phyloP scores from a whole-genome alignment of 2,113 vertebrate genomes.

The Australoheros scitulus region DNA sequence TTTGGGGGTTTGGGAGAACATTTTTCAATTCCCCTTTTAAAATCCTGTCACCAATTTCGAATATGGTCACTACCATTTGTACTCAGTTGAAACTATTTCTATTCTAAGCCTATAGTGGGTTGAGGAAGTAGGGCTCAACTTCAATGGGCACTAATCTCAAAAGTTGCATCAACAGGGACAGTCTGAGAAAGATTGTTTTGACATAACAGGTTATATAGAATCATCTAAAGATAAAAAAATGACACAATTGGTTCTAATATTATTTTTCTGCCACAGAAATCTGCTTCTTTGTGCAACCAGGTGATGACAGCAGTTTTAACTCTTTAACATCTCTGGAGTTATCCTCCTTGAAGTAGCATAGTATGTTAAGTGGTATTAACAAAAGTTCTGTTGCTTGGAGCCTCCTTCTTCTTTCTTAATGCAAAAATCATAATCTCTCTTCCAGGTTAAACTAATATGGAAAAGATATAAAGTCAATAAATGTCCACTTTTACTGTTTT shows the following conservation, averaged over 20 bases:
- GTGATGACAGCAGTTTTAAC: background rate
- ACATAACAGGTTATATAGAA: background rate
- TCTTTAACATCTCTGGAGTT: background rate
- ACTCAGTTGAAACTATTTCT: background rate
- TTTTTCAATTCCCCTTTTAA: no score
- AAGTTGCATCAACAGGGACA: background rate
- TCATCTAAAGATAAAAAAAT: background rate
- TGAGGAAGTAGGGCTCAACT: no score
- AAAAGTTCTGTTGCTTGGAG: background rate
- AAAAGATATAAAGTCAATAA: background rate
- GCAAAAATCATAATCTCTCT: background rate
- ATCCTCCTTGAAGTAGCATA: background rate
- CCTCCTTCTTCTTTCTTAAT: background rate
- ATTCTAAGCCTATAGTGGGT: no score
- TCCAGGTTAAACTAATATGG: background rate
- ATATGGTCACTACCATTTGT: background rate
- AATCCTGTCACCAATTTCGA: background rate
- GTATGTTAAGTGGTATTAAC: rapidly evolving
- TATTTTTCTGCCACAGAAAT: background rate
- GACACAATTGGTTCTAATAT: background rate
- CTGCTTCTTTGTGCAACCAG: background rate
- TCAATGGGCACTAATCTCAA: no score
- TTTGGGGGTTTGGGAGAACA: background rate
- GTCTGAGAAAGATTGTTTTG: background rate
- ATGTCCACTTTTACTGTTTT: background rate